These are phyloP conservation scores for Diadromus collaris DNA, from an alignment of 2,888 invertebrate genomes.

Conservation along the genomic window DNA sequence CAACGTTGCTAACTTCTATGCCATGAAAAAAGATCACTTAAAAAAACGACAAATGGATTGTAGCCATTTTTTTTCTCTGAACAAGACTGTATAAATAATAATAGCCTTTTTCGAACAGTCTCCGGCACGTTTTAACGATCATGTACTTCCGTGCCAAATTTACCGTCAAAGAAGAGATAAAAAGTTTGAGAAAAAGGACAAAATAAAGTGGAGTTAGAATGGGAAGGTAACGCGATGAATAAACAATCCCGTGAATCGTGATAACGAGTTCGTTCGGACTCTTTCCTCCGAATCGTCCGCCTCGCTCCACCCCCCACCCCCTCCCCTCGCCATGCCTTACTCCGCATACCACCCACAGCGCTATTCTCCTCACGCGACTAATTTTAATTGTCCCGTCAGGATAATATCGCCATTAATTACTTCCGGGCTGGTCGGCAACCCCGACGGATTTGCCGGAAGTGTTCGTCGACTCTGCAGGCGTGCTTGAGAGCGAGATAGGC, in stretches of 20 bases:
- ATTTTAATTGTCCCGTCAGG: conserved; percentile 63
- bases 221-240: conserved; percentile 53
- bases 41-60: background rate
- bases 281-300: background rate
- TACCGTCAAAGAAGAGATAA: conserved; percentile 12
- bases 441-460: conserved; percentile 44
- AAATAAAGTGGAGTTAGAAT: background rate
- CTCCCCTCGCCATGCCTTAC: no score
- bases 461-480: conserved; percentile 12
- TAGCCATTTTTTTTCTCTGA: background rate
- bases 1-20: no score
- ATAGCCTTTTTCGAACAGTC: background rate
- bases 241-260: conserved; percentile 56
- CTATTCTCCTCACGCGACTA: conserved; percentile 43
- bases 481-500: conserved; percentile 6
- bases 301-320: conserved; percentile 9
- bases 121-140: conserved; percentile 24
- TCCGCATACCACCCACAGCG: background rate
- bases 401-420: conserved; percentile 64
- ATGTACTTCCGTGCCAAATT: conserved; percentile 29
- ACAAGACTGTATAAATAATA: background rate
- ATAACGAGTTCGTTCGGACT: conserved; percentile 52
- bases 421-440: conserved; percentile 34
- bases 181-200: conserved; percentile 7
- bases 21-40: background rate